Base-by-base conservation (phyloP, 2,797 vertebrate genomes). In the Tokudaia tokunoshimensis region DNA sequence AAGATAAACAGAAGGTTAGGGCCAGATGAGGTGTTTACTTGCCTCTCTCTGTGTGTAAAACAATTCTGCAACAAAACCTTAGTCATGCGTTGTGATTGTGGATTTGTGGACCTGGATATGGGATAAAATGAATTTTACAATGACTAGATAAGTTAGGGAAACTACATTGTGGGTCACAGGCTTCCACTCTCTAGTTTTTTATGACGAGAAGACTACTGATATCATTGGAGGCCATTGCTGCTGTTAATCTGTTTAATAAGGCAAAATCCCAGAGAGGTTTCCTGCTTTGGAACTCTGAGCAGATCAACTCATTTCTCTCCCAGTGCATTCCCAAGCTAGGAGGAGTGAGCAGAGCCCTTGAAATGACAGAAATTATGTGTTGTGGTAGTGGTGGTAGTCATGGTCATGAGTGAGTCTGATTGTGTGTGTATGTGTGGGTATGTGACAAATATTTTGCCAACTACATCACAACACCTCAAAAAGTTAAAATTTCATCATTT, bases 161-260 rank as follows among this genome's bases (percentile, higher is more conserved):
- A 67, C 10, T 89, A 19, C 4, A 65, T 91, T 92, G 94, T 92
- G 29, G 0, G 13, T 41, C 55, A 83, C 11, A 4, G 41, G 4
- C 0, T 19, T 20, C 7, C 63, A 44, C 59, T 89, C 87, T 89
- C 80, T 65, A 26, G 1, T n/a, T 2, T 2, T 20, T 79, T 55
- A 41, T 44, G 1, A 82, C 65, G 14, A 59, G 4, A 91, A n/a
- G 14, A 37, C 20, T n/a, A 9, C 24, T 72, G 3, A 47, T 47
- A 13, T 74, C 26, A 76, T 22, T 79, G 70, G 59, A 34, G 17
- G 4, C 7, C 8, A 63, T 37, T 3, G 26, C 20, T 44, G 5
- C 10, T 95, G 2, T 83, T 91, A 17, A 20, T 78, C 24, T 94
- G 15, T 24, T 91, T n/a, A 50, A 81, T 47, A 26, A 92, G 17